A percentile compares a stretch with the other conserved stretches of the same genome.
These are phyloP conservation scores for Chymomyza procnemis DNA, from an alignment of 2,888 invertebrate species.

Conservation along the genomic window DNA sequence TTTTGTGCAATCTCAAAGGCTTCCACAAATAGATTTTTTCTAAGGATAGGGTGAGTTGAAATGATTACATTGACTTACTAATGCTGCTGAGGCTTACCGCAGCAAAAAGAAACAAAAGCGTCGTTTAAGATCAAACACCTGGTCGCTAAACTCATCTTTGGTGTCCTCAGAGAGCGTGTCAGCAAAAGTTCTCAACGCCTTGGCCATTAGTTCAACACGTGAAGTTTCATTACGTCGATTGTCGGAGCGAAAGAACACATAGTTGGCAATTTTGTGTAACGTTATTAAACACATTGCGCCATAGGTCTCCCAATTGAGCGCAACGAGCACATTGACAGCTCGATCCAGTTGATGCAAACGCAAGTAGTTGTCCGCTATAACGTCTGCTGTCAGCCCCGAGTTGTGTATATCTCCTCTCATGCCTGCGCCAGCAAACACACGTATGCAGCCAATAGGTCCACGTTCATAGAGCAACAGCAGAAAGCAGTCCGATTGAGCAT, in stretches of 20 bases:
- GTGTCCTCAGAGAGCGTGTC: constrained; percentile 83
- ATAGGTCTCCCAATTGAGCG: constrained; percentile 89
- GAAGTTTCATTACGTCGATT: constrained; percentile 45
- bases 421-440: constrained; percentile 80
- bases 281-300: constrained; percentile 87
- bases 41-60: constrained; percentile 6
- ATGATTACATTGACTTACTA: not conserved
- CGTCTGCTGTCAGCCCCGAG: constrained; percentile 81
- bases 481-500: constrained; percentile 80
- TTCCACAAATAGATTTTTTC: constrained; percentile 87
- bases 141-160: constrained; percentile 86
- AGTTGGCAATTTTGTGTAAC: constrained; percentile 85
- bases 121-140: constrained; percentile 89
- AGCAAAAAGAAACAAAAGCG: constrained; percentile 92
- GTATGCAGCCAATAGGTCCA: constrained; percentile 82
- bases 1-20: constrained; percentile 92
- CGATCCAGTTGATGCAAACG: constrained; percentile 83
- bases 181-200: constrained; percentile 89
- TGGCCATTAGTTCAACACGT: constrained; percentile 82
- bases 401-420: constrained; percentile 78
- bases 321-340: constrained; percentile 83
- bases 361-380: constrained; percentile 83
- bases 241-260: constrained; percentile 79
- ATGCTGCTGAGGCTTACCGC: constrained; percentile 79
- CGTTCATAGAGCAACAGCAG: constrained; percentile 82